phyloP scores from a whole-genome alignment of 2,113 vertebrate species.

The Lophochroa leadbeateri region DNA sequence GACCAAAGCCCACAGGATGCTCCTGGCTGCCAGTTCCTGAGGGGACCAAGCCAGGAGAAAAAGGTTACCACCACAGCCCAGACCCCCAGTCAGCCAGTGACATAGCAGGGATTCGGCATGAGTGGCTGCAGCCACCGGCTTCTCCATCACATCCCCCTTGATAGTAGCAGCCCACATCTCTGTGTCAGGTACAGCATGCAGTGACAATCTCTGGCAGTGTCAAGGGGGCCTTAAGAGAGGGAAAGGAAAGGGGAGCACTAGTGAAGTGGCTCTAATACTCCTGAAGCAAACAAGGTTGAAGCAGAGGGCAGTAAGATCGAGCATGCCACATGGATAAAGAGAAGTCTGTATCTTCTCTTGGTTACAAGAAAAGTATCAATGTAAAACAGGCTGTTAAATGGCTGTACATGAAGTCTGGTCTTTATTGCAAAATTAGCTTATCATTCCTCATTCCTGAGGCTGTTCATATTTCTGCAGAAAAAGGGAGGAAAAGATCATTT shows the following conservation, averaged over 20 bases:
- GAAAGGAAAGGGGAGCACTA: rapidly evolving
- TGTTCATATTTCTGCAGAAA: neutral
- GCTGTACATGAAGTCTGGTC: neutral
- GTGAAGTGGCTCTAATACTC: neutral
- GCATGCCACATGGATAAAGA: neutral
- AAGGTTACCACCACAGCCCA: neutral
- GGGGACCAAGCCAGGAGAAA: neutral
- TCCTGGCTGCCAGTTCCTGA: neutral
- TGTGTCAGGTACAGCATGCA: neutral
- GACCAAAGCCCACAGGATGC: constrained; percentile 6
- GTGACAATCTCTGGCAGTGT: no score
- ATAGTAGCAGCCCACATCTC: neutral
- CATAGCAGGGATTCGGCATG: neutral
- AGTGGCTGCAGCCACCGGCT: neutral
- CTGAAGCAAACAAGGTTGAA: neutral
- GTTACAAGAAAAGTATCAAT: neutral
- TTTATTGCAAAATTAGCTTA: neutral
- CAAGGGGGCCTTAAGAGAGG: neutral
- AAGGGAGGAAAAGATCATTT: neutral
- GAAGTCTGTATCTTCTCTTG: rapidly evolving
- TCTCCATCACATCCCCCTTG: neutral
- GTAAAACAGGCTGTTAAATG: neutral
- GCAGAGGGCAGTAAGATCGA: neutral
- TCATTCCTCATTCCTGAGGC: neutral
- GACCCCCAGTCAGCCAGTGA: neutral